Percentiles rank a stretch among this genome's conserved stretches.
Conservation (phyloP, 2,888 invertebrate genomes). For the Netelia fuscicornis region DNA sequence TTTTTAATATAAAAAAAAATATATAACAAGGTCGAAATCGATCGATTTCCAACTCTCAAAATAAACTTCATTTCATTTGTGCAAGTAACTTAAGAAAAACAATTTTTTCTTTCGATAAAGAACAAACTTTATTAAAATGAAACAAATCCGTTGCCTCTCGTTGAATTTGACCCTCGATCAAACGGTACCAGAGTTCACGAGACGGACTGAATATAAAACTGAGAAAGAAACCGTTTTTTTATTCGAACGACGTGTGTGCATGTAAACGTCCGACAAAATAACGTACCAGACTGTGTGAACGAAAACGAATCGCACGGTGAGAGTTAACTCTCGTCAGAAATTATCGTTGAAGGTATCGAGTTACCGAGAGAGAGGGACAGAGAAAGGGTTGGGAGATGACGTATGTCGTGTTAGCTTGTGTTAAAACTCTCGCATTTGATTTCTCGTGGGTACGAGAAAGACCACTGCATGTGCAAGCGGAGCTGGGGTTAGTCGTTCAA, state of each 20-base stretch:
- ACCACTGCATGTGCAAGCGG: not conserved
- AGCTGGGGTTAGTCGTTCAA: not conserved
- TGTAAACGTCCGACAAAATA: not conserved
- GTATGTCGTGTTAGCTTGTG: conserved; percentile 28
- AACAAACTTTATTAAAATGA: not conserved
- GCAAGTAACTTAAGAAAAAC: not conserved
- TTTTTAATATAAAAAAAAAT: no score
- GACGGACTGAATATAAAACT: not conserved
- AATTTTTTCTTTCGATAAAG: not conserved
- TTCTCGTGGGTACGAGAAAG: conserved; percentile 6
- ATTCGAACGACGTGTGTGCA: not conserved
- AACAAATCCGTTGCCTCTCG: not conserved
- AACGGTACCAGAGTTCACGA: not conserved
- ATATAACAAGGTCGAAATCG: no score
- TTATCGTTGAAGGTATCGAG: conserved; percentile 25
- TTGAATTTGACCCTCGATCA: not conserved
- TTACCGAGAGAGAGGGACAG: conserved; percentile 5
- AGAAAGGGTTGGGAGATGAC: not conserved
- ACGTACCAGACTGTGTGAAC: not conserved
- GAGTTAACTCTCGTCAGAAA: not conserved
- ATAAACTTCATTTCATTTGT: not conserved
- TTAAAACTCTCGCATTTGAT: conserved; percentile 25
- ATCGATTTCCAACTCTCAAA: not conserved
- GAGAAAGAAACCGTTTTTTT: not conserved
- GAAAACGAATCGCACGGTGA: not conserved